Conservation (phyloP, 2,113 vertebrate species). For the Rhinopomastus cyanomelas region DNA sequence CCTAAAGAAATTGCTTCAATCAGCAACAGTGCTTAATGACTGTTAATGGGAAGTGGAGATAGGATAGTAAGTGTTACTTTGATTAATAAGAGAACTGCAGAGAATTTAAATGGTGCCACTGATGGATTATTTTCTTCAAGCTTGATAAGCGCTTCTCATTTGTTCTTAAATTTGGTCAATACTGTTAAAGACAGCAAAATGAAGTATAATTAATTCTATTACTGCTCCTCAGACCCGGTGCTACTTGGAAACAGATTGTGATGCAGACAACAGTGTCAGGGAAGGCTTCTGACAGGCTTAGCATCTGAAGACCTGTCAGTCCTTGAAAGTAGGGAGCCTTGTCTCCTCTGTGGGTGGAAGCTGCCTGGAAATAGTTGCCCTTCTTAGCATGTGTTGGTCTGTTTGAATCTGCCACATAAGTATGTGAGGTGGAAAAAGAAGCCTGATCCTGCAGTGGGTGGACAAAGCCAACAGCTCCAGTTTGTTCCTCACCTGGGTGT, state of each 20-base stretch:
- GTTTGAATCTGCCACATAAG: background rate
- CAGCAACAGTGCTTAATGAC: constrained; percentile 88
- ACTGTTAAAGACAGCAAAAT: constrained; percentile 90
- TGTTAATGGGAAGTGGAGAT: constrained; percentile 90
- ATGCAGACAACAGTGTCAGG: constrained; percentile 70
- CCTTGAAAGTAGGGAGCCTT: constrained; percentile 26
- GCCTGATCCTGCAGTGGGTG: background rate
- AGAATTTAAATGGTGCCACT: constrained; percentile 90
- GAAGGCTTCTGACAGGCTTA: constrained; percentile 69
- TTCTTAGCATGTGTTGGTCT: background rate
- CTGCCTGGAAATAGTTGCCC: background rate
- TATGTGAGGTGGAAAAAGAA: background rate
- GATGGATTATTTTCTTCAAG: constrained; percentile 92
- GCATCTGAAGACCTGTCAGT: constrained; percentile 48
- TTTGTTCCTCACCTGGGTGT: background rate
- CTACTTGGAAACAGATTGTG: constrained; percentile 78
- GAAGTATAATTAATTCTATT: constrained; percentile 90
- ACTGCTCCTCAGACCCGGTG: constrained; percentile 75
- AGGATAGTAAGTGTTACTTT: constrained; percentile 89
- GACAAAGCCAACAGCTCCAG: background rate
- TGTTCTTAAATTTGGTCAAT: constrained; percentile 91
- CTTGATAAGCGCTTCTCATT: constrained; percentile 90
- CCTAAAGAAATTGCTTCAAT: constrained; percentile 90
- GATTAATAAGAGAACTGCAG: constrained; percentile 89
- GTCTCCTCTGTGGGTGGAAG: background rate